Evolutionary conservation across 1,140 invertebrate species (phyloP).

Genomic region (Brachionus angularis): DNA sequence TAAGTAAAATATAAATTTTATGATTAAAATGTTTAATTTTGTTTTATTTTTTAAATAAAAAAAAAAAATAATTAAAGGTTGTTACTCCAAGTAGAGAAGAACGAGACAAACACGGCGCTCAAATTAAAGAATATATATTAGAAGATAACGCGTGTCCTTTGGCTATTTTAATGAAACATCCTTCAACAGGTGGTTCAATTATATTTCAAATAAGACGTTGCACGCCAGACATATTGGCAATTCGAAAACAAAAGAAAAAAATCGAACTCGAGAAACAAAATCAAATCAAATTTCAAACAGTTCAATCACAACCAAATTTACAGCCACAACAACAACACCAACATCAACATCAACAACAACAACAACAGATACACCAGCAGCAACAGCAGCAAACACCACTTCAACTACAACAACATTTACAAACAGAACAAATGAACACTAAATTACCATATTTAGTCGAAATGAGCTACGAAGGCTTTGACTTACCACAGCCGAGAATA

Average conservation of each 20-base stretch:
- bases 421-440: slow-evolving; percentile 3
- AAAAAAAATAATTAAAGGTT: slow-evolving; percentile 49
- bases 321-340: slow-evolving; percentile 45
- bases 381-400: slow-evolving; percentile 45
- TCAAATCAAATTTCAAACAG: slow-evolving; percentile 48
- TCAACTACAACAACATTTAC: slow-evolving; percentile 45
- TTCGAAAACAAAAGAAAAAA: slow-evolving; percentile 55
- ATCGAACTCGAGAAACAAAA: slow-evolving; percentile 49
- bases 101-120: slow-evolving; percentile 57
- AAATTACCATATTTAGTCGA: slow-evolving; percentile 54
- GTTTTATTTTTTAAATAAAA: slow-evolving; percentile 11
- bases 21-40: slow-evolving; percentile 7
- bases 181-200: slow-evolving; percentile 64
- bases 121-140: slow-evolving; percentile 75
- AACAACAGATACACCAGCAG: background rate
- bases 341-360: background rate
- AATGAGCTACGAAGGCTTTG: slow-evolving; percentile 49
- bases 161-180: slow-evolving; percentile 66
- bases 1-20: background rate
- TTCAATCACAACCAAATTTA: slow-evolving; percentile 49
- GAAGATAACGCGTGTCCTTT: slow-evolving; percentile 95
- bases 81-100: slow-evolving; percentile 53
- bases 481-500: slow-evolving; percentile 64
- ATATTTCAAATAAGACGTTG: slow-evolving; percentile 72
- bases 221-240: slow-evolving; percentile 32